phyloP scores from a whole-genome alignment of 1,140 invertebrate species.

The Daktulosphaira vitifoliae region DNA sequence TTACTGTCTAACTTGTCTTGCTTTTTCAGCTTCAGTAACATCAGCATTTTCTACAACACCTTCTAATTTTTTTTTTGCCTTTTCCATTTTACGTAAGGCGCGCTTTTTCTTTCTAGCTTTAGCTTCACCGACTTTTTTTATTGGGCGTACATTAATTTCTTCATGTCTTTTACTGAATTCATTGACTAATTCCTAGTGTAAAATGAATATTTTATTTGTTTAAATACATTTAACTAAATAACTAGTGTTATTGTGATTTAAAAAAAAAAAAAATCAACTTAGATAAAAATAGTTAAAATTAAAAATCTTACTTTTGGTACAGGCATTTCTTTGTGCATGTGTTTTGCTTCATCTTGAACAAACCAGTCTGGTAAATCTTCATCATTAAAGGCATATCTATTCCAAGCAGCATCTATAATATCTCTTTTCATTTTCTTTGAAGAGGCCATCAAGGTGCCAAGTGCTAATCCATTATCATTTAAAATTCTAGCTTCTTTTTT shows the following conservation, averaged over 20 bases:
- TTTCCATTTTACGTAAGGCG: slow-evolving; percentile 74
- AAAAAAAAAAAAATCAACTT: not conserved
- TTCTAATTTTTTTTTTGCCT: slow-evolving; percentile 93
- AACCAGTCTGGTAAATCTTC: slow-evolving; percentile 93
- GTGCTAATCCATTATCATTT: slow-evolving; percentile 72
- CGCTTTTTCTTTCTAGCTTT: slow-evolving; percentile 94
- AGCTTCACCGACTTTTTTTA: slow-evolving; percentile 97
- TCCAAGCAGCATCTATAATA: slow-evolving; percentile 80
- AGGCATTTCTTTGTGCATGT: slow-evolving; percentile 58
- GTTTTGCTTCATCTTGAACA: slow-evolving; percentile 82
- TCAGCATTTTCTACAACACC: slow-evolving; percentile 81
- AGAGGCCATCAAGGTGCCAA: slow-evolving; percentile 74
- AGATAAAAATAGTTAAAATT: not conserved
- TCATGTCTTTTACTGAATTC: slow-evolving; percentile 68
- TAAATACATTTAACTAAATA: too few species aligned
- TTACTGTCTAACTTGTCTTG: slow-evolving; percentile 80
- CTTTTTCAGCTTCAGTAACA: slow-evolving; percentile 83
- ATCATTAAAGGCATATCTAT: slow-evolving; percentile 82
- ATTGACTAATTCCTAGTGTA: slow-evolving; percentile 52
- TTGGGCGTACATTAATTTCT: slow-evolving; percentile 86
- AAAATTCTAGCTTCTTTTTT: slow-evolving; percentile 61
- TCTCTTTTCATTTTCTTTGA: slow-evolving; percentile 78
- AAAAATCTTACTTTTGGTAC: slow-evolving; percentile 39
- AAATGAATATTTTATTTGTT: not conserved
- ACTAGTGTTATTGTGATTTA: too few species aligned